Percentiles rank a stretch among this genome's conserved stretches.
phyloP scores from a whole-genome alignment of 2,797 vertebrate species.

The Trichosurus vulpecula region DNA sequence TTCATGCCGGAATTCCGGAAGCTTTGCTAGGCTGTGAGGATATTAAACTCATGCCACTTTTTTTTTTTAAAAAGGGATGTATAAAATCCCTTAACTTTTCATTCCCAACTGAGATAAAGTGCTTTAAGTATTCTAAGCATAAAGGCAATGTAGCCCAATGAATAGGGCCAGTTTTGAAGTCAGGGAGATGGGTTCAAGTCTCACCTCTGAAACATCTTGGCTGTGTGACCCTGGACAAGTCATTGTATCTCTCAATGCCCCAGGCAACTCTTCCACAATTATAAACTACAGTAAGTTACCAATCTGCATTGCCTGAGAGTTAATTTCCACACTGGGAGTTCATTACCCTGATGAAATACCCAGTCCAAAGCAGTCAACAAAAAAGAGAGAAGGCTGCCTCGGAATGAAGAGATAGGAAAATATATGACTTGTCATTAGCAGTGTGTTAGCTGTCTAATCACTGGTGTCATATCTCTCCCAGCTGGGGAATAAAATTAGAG shows the following conservation, averaged over 20 bases:
- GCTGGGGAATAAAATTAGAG: neutral
- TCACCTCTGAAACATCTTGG: neutral
- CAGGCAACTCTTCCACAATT: neutral
- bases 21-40: neutral
- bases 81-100: neutral
- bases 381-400: neutral
- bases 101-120: neutral
- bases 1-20: neutral
- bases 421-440: neutral
- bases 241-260: neutral
- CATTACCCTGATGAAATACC: neutral
- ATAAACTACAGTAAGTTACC: neutral
- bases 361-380: neutral
- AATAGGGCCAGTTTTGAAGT: neutral
- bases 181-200: neutral
- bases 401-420: neutral
- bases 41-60: neutral
- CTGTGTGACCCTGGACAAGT: neutral
- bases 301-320: neutral
- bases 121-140: neutral
- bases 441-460: neutral
- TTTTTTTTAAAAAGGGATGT: neutral
- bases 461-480: neutral
- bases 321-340: neutral
- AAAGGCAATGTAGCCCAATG: neutral